Conservation (phyloP, 2,113 vertebrate genomes). For the rabbit (Oryctolagus cuniculus) region DNA sequence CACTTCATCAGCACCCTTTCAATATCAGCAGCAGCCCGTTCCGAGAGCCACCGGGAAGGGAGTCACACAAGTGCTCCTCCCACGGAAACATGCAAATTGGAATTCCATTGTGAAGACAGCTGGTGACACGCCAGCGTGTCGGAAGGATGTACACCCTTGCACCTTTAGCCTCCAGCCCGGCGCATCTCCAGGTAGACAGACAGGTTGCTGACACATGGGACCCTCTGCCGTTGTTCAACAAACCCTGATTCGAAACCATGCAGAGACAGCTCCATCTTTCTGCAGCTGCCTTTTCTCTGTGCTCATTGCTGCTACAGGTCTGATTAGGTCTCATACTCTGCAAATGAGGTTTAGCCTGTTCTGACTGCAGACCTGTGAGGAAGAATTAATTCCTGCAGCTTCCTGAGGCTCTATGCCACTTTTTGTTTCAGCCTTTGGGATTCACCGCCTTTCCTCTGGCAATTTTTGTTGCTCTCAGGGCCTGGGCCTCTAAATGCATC, state of each 20-base stretch:
- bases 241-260: neutral
- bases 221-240: neutral
- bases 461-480: neutral
- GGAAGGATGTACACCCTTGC: neutral
- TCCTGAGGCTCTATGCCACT: neutral
- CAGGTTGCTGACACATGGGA: neutral
- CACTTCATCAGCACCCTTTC: neutral
- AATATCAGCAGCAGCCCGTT: neutral
- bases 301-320: conserved; percentile 18
- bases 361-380: conserved; percentile 30
- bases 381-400: conserved; percentile 31
- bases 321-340: conserved; percentile 15
- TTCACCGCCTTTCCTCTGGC: neutral
- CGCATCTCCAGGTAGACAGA: neutral
- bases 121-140: neutral
- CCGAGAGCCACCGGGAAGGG: neutral
- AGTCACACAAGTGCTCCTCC: conserved; percentile 38
- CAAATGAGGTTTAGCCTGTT: conserved; percentile 41
- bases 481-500: neutral
- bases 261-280: neutral
- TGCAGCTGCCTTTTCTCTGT: conserved; percentile 28
- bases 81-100: conserved; percentile 45
- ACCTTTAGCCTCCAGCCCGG: neutral
- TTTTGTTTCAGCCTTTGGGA: neutral
- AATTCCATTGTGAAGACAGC: conserved; percentile 65